These are phyloP conservation scores for Phytoseiulus persimilis DNA, from an alignment of 2,888 invertebrate species.

Conservation along the genomic window DNA sequence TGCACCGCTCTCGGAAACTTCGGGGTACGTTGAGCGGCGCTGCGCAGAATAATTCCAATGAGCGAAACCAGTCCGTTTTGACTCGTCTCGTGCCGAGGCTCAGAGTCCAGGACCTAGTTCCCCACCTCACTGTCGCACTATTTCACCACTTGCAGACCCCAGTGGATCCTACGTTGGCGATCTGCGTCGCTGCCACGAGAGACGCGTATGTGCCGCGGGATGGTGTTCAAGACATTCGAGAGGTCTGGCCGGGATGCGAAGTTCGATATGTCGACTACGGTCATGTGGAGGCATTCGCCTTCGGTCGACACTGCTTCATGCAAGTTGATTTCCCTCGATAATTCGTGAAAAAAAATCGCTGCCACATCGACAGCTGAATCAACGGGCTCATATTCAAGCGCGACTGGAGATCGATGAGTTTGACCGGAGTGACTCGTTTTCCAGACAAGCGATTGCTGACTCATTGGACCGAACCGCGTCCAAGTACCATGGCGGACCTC, in stretches of 20 bases:
- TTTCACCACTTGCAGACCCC: slow-evolving; percentile 59
- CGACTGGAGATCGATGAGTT: no score
- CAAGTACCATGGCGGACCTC: slow-evolving; percentile 43
- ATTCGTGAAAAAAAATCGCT: background rate
- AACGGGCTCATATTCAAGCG: no score
- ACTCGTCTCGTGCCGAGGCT: no score
- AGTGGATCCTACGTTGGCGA: slow-evolving; percentile 77
- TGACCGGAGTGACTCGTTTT: no score
- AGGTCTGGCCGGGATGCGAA: slow-evolving; percentile 87
- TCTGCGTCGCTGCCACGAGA: slow-evolving; percentile 71
- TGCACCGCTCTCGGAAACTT: slow-evolving; percentile 94
- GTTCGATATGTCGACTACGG: slow-evolving; percentile 70
- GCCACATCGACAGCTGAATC: no score
- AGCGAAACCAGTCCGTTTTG: no score
- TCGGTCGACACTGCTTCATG: slow-evolving; percentile 80
- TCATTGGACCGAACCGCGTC: slow-evolving; percentile 44
- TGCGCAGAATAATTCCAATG: background rate
- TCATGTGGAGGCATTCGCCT: slow-evolving; percentile 78
- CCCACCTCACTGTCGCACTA: no score
- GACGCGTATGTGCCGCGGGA: slow-evolving; percentile 71
- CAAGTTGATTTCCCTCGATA: slow-evolving; percentile 50
- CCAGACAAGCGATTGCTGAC: slow-evolving; percentile 45
- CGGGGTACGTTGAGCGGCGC: slow-evolving; percentile 47
- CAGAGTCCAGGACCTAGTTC: no score
- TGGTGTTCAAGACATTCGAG: slow-evolving; percentile 68